Conservation (phyloP, 2,797 vertebrate genomes). For the Anomalospiza imberbis region DNA sequence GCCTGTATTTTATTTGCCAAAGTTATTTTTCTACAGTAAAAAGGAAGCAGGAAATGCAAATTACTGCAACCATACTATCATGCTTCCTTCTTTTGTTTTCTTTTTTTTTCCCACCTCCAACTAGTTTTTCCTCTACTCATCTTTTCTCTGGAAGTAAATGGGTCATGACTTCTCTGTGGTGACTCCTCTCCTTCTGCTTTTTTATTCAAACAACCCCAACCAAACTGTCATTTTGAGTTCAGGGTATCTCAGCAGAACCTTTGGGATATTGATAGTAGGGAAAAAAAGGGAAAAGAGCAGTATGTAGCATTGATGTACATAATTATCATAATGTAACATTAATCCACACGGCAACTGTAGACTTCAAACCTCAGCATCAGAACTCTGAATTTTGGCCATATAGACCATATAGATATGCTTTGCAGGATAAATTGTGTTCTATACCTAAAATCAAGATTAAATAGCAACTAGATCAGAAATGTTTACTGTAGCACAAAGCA, state of each 20-base stretch:
- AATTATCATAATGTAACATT: not conserved
- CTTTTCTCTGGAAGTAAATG: not conserved
- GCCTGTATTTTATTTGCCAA: not conserved
- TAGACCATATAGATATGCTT: too few species aligned
- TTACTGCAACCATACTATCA: not conserved
- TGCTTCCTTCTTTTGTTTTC: not conserved
- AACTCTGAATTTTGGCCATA: fast-evolving
- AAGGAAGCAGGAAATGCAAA: not conserved
- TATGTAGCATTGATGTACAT: too few species aligned
- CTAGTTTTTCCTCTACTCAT: not conserved
- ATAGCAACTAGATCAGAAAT: not conserved
- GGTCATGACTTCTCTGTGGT: not conserved
- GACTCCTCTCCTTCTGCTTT: not conserved
- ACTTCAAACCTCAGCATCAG: not conserved
- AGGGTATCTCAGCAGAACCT: not conserved
- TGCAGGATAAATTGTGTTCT: not conserved
- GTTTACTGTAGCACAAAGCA: not conserved
- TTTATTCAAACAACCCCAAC: not conserved
- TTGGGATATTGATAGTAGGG: not conserved
- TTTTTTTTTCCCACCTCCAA: not conserved
- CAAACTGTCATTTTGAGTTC: not conserved
- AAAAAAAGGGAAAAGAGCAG: too few species aligned
- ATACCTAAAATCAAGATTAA: not conserved
- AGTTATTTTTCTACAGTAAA: not conserved
- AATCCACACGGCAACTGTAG: not conserved